These are phyloP conservation scores for Eulemur albifrons DNA, from an alignment of 2,797 vertebrate species.

Conservation along the genomic window DNA sequence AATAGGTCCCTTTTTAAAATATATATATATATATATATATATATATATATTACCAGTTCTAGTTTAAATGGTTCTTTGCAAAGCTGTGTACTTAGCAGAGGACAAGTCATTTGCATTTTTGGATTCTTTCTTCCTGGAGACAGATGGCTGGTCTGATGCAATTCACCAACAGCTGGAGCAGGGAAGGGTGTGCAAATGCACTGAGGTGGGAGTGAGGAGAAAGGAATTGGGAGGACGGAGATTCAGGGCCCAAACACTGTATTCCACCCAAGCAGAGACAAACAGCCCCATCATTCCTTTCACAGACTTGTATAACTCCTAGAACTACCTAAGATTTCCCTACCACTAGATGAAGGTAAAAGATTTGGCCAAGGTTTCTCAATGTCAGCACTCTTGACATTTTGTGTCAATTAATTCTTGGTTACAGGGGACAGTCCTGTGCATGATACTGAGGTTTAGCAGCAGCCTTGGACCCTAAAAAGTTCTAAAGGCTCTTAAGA, in stretches of 20 bases:
- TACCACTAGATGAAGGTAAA: neutral
- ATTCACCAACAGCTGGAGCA: conserved; percentile 31
- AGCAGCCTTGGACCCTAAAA: neutral
- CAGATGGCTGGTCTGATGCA: neutral
- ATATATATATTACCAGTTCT: neutral
- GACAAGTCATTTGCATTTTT: conserved; percentile 27
- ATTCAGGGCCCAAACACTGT: neutral
- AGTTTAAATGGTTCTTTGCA: conserved; percentile 34
- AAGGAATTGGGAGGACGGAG: neutral
- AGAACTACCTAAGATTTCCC: neutral
- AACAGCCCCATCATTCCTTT: neutral
- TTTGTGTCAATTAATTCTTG: neutral
- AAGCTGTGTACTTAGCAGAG: conserved; percentile 32
- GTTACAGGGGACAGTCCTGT: neutral
- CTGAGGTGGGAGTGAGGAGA: too few relatives aligned
- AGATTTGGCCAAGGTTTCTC: neutral
- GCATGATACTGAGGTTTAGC: neutral
- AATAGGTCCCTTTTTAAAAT: neutral
- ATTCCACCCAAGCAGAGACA: neutral
- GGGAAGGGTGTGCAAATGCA: neutral
- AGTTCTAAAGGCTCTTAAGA: neutral
- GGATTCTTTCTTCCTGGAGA: neutral
- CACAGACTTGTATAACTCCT: neutral
- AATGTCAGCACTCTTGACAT: neutral
- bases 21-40: neutral